These are phyloP conservation scores for Oscheius myriophilus DNA, from an alignment of 2,888 invertebrate genomes.

Conservation along the genomic window DNA sequence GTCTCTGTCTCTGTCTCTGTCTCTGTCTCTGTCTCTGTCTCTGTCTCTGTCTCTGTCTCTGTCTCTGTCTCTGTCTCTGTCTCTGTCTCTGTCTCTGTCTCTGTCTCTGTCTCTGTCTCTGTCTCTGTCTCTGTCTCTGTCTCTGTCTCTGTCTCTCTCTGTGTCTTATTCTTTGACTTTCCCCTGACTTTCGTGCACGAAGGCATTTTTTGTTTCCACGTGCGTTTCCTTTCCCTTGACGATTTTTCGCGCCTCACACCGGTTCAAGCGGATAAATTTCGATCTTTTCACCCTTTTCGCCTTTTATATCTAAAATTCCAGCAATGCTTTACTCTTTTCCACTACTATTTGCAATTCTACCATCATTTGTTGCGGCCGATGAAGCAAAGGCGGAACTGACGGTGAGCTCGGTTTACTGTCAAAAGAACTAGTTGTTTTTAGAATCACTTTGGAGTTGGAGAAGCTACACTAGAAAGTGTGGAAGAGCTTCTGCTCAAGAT, in stretches of 20 bases:
- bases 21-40: no score
- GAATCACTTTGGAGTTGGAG: slow-evolving; percentile 56
- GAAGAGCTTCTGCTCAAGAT: slow-evolving; percentile 53
- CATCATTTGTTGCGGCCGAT: background rate
- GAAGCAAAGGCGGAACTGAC: slow-evolving; percentile 13
- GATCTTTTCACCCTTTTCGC: background rate
- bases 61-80: no score
- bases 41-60: no score
- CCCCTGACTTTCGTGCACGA: no score
- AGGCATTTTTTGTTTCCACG: no score
- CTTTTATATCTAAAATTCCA: background rate
- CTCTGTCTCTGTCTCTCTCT: no score
- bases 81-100: no score
- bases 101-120: no score
- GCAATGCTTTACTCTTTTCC: background rate
- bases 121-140: no score
- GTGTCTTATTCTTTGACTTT: no score
- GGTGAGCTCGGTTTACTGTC: background rate
- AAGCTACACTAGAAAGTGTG: slow-evolving; percentile 51
- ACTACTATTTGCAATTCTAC: background rate
- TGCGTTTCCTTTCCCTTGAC: background rate
- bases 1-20: no score
- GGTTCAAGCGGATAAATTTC: background rate
- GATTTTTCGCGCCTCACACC: background rate
- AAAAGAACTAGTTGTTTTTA: background rate